Base-by-base conservation (phyloP, 35 echinoderm and acorn worm species). In the Stichopus chloronotus region DNA sequence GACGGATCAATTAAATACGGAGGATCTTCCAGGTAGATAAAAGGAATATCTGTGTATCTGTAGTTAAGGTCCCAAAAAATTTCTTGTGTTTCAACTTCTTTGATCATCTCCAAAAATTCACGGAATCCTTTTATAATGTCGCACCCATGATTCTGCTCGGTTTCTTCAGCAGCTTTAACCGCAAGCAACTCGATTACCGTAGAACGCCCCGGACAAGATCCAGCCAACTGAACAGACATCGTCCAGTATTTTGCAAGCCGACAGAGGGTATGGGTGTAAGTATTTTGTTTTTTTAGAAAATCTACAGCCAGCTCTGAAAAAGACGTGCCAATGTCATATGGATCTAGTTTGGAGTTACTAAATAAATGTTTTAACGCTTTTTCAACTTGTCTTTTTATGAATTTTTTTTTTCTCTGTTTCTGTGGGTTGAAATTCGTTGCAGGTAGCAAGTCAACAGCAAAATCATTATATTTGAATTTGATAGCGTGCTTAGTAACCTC, bases 221-320 rank as follows among this genome's bases (percentile, higher is more conserved):
- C 60, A 7, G 9, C 9, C 0, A 71, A 21, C 8, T 19, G 25
- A 57, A 91, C 21, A 4, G 71, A 78, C 76, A 7, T 91, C 8
- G 21, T 20, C 90, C 90, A 91, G 24, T 56, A 79, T 54, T 91
- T 91, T 30, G 90, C 90, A 0, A 91, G 52, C 11, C 90, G 53
- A 57, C 68, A 77, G 52, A 91, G 22, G 19, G 90, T n/a, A 52
- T 91, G 90, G 9, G 71, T 78, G 56, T 56, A 91, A 6, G 90
- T 52, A 57, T 72, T 72, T 54, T 79, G 90, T 4, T 11, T 5
- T 61, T 79, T 78, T 24, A 56, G 25, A 59, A 91, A 91, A 19
- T 20, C 90, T 57, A 91, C 74, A 22, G 88, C 88, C 8, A 10
- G 68, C 77, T 91, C 88, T 9, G 90, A 91, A 5, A 91, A 55